phyloP scores from a whole-genome alignment of 2,888 invertebrate species.

The Liodrosophila aerea region DNA sequence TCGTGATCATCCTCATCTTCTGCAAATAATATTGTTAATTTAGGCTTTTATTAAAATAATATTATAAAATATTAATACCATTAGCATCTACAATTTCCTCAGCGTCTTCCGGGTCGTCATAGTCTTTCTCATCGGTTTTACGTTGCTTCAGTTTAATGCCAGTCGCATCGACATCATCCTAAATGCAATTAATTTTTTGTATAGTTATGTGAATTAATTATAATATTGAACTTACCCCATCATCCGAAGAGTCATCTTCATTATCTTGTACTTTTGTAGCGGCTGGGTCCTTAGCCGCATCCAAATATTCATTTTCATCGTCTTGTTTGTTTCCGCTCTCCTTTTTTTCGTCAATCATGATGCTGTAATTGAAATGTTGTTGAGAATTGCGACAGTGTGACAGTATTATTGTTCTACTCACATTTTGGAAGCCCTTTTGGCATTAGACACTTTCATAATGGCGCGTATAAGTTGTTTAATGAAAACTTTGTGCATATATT shows the following conservation, averaged over 20 bases:
- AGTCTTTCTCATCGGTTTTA: conserved; percentile 86
- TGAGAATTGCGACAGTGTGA: not conserved
- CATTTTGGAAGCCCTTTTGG: conserved; percentile 78
- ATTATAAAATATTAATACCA: conserved; percentile 48
- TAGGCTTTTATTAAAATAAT: not conserved
- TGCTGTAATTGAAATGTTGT: conserved; percentile 57
- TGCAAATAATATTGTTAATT: too few relatives aligned
- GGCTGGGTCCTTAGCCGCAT: conserved; percentile 69
- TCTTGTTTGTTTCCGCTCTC: conserved; percentile 48
- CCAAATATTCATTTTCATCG: conserved; percentile 81
- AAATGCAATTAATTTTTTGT: not conserved
- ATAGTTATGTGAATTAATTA: not conserved
- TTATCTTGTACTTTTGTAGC: conserved; percentile 65
- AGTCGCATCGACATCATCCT: conserved; percentile 81
- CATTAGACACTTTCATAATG: conserved; percentile 85
- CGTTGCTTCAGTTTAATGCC: conserved; percentile 84
- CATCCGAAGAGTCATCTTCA: conserved; percentile 81
- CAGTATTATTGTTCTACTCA: conserved; percentile 34
- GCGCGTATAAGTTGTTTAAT: conserved; percentile 86
- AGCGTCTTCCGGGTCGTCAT: conserved; percentile 86
- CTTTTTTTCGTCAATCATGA: conserved; percentile 82
- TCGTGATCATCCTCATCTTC: conserved; percentile 7
- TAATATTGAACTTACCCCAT: conserved; percentile 66
- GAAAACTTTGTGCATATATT: conserved; percentile 89
- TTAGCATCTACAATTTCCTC: conserved; percentile 83